Evolutionary conservation across 2,113 vertebrate species (phyloP).

Genomic region (Indri indri): DNA sequence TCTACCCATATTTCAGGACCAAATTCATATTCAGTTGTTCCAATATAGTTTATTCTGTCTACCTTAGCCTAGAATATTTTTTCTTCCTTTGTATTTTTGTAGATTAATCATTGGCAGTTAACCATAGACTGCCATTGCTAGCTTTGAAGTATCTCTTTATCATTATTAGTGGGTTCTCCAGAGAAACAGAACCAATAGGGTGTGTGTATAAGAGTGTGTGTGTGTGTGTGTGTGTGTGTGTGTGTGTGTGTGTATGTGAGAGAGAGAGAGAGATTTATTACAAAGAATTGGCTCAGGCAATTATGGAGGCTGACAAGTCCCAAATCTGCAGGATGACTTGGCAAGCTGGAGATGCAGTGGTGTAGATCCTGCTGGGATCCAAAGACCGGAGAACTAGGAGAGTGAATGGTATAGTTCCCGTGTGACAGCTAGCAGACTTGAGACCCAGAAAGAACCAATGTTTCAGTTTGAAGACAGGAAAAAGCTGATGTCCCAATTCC

Average conservation of each 20-base stretch:
- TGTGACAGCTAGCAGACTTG: not conserved
- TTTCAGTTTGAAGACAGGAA: not conserved
- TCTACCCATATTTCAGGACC: conserved; percentile 23
- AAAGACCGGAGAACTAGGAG: not conserved
- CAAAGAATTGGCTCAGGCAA: not conserved
- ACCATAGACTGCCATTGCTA: conserved; percentile 22
- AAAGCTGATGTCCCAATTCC: not conserved
- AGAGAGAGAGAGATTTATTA: not conserved
- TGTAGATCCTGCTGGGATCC: not conserved
- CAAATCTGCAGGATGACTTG: not conserved
- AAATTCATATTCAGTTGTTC: not conserved
- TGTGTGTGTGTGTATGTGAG: too few relatives aligned
- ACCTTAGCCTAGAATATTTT: conserved; percentile 2
- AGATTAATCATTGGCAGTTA: not conserved
- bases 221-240: not conserved
- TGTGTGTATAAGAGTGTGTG: not conserved
- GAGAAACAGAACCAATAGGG: not conserved
- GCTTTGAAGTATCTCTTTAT: conserved; percentile 14
- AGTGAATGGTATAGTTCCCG: not conserved
- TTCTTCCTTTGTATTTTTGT: not conserved
- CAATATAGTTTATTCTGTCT: not conserved
- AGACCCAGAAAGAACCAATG: not conserved
- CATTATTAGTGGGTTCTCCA: conserved; percentile 15
- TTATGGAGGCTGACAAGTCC: not conserved
- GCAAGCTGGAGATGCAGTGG: not conserved